phyloP scores from a whole-genome alignment of 2,888 invertebrate species.

The Tipula lateralis region DNA sequence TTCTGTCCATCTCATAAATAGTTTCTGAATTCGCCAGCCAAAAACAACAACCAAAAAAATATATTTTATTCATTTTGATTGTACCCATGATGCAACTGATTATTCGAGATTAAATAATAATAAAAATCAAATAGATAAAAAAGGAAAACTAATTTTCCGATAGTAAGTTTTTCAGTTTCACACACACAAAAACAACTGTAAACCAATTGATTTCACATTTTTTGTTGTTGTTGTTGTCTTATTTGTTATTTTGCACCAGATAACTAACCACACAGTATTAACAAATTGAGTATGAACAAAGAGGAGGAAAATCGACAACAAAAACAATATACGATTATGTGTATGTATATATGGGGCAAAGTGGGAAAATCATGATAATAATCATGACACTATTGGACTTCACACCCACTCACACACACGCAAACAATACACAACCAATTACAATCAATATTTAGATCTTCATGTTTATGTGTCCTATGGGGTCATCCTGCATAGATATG shows the following conservation, averaged over 20 bases:
- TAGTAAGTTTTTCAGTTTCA: background rate
- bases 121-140: background rate
- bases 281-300: background rate
- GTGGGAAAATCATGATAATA: background rate
- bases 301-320: background rate
- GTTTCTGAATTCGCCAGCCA: no score
- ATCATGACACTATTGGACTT: background rate
- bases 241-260: background rate
- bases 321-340: background rate
- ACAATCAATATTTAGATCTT: background rate
- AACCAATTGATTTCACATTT: background rate
- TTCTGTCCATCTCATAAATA: no score
- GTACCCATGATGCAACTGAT: background rate
- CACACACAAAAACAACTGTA: background rate
- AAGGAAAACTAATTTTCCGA: background rate
- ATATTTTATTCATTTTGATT: background rate
- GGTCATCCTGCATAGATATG: background rate
- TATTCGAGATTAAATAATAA: background rate
- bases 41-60: background rate
- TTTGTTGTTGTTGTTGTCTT: background rate
- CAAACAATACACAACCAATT: constrained; percentile 12
- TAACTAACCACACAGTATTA: background rate
- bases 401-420: no score
- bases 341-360: background rate
- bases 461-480: background rate